Percentiles rank a stretch among this genome's conserved stretches.
Conservation (phyloP, 2,888 invertebrate genomes). For the Aleiodes alternator region DNA sequence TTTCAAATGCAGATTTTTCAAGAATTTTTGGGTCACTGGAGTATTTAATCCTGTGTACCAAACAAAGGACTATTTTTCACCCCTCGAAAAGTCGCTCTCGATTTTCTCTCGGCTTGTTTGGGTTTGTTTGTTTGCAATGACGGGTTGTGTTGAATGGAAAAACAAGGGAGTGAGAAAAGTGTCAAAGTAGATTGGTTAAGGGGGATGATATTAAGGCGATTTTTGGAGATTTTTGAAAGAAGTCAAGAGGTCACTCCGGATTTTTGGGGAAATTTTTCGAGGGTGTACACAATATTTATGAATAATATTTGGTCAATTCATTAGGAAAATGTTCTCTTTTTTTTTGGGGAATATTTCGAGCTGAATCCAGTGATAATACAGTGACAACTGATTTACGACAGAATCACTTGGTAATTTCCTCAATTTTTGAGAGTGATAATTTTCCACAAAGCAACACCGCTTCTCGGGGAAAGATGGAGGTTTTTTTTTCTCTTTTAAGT, state of each 20-base stretch:
- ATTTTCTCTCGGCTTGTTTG: neutral
- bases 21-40: conserved; percentile 6
- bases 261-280: neutral
- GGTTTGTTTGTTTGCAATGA: conserved; percentile 1
- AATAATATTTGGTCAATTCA: conserved; percentile 25
- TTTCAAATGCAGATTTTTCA: conserved; percentile 5
- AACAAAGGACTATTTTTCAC: conserved; percentile 5
- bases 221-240: neutral
- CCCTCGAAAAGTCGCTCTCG: neutral
- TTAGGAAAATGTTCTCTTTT: neutral
- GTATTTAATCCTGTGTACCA: conserved; percentile 26
- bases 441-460: conserved; percentile 15
- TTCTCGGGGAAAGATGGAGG: neutral
- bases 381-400: conserved; percentile 25
- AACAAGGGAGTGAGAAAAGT: neutral
- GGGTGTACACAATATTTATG: neutral
- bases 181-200: neutral
- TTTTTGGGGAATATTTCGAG: neutral
- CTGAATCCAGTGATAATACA: conserved; percentile 4
- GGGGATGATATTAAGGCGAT: conserved; percentile 5
- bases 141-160: neutral
- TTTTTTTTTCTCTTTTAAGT: neutral
- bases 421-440: conserved; percentile 14
- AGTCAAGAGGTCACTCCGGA: conserved; percentile 6
- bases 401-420: neutral